These are phyloP conservation scores for Lasaia peninsularis DNA, from an alignment of 1,140 invertebrate species.

Conservation along the genomic window DNA sequence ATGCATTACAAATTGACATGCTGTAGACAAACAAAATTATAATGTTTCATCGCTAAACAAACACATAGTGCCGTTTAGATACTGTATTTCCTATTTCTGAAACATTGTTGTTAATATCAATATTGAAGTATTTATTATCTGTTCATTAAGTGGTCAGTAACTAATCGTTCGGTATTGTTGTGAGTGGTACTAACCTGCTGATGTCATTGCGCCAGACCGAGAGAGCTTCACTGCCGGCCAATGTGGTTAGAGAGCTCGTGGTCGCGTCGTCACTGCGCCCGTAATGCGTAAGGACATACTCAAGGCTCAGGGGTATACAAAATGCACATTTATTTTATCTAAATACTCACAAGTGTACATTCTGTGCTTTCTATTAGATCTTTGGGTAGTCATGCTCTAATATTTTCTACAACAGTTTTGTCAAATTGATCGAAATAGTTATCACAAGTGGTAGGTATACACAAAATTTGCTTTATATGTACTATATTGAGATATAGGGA, in stretches of 20 bases:
- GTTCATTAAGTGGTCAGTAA: background rate
- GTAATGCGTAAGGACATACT: slow-evolving; percentile 50
- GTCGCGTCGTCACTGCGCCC: slow-evolving; percentile 59
- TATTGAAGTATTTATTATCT: background rate
- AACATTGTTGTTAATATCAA: background rate
- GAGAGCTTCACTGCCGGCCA: slow-evolving; percentile 50
- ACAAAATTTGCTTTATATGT: no score
- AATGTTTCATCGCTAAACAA: background rate
- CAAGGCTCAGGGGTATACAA: slow-evolving; percentile 56
- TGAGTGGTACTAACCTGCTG: slow-evolving; percentile 48
- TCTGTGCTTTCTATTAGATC: slow-evolving; percentile 24
- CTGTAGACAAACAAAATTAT: background rate
- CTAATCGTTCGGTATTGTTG: background rate
- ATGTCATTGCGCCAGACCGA: slow-evolving; percentile 67
- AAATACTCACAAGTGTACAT: slow-evolving; percentile 37
- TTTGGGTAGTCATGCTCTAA: slow-evolving; percentile 28
- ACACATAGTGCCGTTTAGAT: background rate
- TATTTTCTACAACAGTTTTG: background rate
- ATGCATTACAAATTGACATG: background rate
- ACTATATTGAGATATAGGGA: no score
- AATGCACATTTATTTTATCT: slow-evolving; percentile 57
- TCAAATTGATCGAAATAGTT: background rate
- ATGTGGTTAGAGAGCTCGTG: slow-evolving; percentile 54
- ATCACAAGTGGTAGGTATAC: no score
- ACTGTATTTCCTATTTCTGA: background rate